Evolutionary conservation across 2,797 vertebrate genomes (phyloP).

Genomic region (Falco concolor): DNA sequence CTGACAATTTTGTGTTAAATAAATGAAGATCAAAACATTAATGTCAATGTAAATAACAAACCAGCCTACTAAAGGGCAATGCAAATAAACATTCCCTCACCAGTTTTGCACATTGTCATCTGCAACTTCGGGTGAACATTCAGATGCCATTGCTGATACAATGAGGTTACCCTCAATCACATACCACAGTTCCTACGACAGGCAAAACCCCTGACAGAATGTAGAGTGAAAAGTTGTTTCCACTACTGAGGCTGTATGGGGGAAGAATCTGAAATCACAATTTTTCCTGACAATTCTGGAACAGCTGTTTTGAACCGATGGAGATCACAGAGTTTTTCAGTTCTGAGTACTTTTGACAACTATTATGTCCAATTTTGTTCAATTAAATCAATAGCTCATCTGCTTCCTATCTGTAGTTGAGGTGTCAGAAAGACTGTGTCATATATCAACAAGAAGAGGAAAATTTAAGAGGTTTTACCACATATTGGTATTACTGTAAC

Average conservation of each 20-base stretch:
- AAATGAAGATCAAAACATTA: not conserved
- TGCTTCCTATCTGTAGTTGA: not conserved
- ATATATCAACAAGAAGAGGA: not conserved
- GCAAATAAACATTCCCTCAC: not conserved
- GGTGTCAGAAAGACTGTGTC: not conserved
- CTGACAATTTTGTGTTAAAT: not conserved
- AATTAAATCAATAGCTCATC: not conserved
- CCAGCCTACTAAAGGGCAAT: not conserved
- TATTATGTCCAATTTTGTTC: not conserved
- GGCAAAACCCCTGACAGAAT: not conserved
- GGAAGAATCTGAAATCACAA: not conserved
- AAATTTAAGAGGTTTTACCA: not conserved
- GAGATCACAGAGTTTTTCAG: not conserved
- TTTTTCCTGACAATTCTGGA: not conserved
- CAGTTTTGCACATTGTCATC: not conserved
- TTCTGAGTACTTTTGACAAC: not conserved
- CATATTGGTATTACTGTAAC: not conserved
- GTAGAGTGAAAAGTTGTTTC: not conserved
- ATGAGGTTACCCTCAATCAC: not conserved
- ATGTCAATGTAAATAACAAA: not conserved
- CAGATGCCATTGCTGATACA: not conserved
- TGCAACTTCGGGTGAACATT: not conserved
- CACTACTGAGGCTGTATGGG: not conserved
- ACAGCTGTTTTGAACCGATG: not conserved
- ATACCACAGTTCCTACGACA: rapidly evolving